phyloP scores from a whole-genome alignment of 2,797 vertebrate species.

The Mormyrus hasselquistii region DNA sequence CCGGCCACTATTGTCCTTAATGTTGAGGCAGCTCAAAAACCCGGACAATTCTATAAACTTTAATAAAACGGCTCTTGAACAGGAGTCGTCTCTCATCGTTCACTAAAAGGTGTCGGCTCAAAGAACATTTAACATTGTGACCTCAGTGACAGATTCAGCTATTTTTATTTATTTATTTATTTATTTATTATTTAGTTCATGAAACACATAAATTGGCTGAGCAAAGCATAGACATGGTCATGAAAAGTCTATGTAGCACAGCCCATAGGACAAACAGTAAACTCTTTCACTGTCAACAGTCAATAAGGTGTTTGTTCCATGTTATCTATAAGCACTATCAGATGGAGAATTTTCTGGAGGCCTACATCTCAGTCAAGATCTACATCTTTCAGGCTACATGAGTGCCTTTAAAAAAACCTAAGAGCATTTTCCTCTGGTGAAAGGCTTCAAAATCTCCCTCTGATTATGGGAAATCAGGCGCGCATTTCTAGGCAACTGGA shows the following conservation, averaged over 20 bases:
- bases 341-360: background rate
- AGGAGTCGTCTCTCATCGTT: no score
- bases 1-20: no score
- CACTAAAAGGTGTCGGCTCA: no score
- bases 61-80: no score
- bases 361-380: background rate
- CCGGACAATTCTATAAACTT: no score
- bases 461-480: background rate
- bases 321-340: background rate
- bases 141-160: background rate
- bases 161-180: background rate
- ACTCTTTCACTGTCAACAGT: background rate
- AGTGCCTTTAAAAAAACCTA: background rate
- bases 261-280: background rate
- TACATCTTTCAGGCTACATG: background rate
- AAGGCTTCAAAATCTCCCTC: background rate
- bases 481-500: background rate
- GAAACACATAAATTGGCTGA: background rate
- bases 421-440: background rate
- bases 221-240: background rate
- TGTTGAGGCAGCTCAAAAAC: no score
- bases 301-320: background rate
- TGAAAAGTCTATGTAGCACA: background rate
- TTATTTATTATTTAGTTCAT: background rate
- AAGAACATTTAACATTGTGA: background rate